A percentile compares a stretch with the other conserved stretches of the same genome.
Conservation (phyloP, 2,113 vertebrate species). For the Psilopogon haemacephalus region DNA sequence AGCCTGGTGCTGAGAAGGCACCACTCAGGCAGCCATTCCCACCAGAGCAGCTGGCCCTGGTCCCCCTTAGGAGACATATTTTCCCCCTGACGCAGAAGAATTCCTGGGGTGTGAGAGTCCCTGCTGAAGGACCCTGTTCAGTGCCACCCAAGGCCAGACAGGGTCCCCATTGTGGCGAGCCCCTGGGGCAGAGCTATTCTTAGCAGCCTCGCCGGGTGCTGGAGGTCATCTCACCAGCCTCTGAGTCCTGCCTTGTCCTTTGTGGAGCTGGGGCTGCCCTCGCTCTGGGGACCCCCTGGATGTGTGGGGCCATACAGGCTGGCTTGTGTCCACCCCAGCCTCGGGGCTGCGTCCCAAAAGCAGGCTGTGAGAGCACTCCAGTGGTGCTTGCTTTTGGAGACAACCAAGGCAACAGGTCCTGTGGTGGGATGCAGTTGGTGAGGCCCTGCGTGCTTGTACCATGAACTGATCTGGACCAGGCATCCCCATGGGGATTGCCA, state of each 20-base stretch:
- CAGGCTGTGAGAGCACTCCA: not conserved
- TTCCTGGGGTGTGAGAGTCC: slow-evolving; percentile 76
- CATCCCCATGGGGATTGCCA: not conserved
- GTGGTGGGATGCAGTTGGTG: not conserved
- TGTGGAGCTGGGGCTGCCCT: not conserved
- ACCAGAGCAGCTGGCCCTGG: slow-evolving; percentile 20
- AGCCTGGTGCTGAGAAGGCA: not conserved
- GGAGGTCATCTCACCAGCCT: slow-evolving; percentile 40
- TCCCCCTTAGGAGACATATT: slow-evolving; percentile 65
- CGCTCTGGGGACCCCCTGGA: not conserved
- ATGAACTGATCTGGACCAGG: not conserved
- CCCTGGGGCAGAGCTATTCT: slow-evolving; percentile 69
- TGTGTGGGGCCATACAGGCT: not conserved
- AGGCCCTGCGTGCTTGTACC: not conserved
- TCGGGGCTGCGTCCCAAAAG: fast-evolving
- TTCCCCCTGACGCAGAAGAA: slow-evolving; percentile 74
- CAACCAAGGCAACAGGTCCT: not conserved
- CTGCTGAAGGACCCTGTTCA: slow-evolving; percentile 70
- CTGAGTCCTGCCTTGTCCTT: not conserved
- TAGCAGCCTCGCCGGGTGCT: slow-evolving; percentile 16
- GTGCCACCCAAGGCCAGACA: slow-evolving; percentile 61
- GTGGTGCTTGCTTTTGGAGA: not conserved
- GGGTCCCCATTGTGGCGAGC: slow-evolving; percentile 72
- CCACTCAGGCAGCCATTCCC: not conserved
- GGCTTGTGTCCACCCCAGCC: not conserved